Conservation (phyloP, 2,797 vertebrate species). For the Myotis findleyi region DNA sequence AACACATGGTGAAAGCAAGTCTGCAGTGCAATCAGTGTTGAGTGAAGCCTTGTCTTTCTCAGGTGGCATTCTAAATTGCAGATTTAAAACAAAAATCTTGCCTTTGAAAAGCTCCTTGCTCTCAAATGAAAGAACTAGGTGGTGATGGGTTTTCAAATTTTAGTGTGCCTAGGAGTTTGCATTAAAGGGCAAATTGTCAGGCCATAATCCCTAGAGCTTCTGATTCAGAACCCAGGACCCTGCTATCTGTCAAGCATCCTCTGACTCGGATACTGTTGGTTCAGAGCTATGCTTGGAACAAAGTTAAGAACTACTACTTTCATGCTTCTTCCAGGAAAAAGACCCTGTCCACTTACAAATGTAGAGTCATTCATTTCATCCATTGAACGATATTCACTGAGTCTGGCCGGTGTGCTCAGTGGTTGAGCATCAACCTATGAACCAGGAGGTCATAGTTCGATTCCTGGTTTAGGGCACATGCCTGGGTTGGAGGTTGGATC, state of each 20-base stretch:
- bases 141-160: slow-evolving; percentile 21
- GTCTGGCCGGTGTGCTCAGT: too few relatives aligned
- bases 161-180: background rate
- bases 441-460: too few relatives aligned
- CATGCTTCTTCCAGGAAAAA: background rate
- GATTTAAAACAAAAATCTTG: slow-evolving; percentile 39
- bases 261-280: background rate
- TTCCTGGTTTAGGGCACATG: too few relatives aligned
- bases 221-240: background rate
- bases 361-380: background rate
- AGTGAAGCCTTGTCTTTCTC: background rate
- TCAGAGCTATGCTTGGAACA: background rate
- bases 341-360: background rate
- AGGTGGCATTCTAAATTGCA: background rate
- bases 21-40: background rate
- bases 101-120: background rate
- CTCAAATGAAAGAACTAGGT: slow-evolving; percentile 25
- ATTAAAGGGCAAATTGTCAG: background rate
- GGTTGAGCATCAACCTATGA: too few relatives aligned
- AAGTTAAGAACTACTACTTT: background rate
- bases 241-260: background rate
- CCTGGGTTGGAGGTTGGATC: too few relatives aligned
- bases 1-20: background rate
- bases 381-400: background rate
- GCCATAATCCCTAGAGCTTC: background rate